phyloP scores from a whole-genome alignment of 2,888 invertebrate species.

The Perithous albicinctus region DNA sequence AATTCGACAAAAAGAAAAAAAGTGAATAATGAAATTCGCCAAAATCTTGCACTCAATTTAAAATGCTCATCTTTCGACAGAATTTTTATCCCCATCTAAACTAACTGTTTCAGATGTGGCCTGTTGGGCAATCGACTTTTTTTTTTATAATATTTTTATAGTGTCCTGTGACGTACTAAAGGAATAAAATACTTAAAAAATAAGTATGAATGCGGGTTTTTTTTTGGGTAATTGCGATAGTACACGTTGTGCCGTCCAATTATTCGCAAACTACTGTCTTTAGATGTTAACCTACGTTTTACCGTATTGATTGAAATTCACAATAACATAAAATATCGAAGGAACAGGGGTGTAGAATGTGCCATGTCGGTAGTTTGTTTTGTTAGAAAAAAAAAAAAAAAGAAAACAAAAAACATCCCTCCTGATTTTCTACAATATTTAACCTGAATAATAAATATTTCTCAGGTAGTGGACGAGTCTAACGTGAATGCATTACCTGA shows the following conservation, averaged over 20 bases:
- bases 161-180: no score
- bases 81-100: neutral
- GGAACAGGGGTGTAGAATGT: slow-evolving; percentile 43
- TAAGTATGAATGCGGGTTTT: slow-evolving; percentile 13
- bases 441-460: slow-evolving; percentile 61
- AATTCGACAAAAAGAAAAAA: neutral
- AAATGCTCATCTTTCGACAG: neutral
- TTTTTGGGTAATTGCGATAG: neutral
- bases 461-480: slow-evolving; percentile 94
- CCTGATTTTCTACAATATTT: slow-evolving; percentile 3
- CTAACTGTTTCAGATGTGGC: neutral
- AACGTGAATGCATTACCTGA: slow-evolving; percentile 90
- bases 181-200: no score
- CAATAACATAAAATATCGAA: slow-evolving; percentile 14
- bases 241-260: neutral
- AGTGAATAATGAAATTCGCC: neutral
- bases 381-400: slow-evolving; percentile 17
- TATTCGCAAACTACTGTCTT: neutral
- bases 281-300: slow-evolving; percentile 19
- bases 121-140: no score
- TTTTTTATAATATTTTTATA: no score
- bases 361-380: slow-evolving; percentile 48
- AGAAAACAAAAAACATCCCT: neutral
- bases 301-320: slow-evolving; percentile 22
- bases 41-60: neutral